Percentiles rank a stretch among this genome's conserved stretches.
Conservation (phyloP, 2,888 invertebrate species). For the Lithophane semibrunnea region DNA sequence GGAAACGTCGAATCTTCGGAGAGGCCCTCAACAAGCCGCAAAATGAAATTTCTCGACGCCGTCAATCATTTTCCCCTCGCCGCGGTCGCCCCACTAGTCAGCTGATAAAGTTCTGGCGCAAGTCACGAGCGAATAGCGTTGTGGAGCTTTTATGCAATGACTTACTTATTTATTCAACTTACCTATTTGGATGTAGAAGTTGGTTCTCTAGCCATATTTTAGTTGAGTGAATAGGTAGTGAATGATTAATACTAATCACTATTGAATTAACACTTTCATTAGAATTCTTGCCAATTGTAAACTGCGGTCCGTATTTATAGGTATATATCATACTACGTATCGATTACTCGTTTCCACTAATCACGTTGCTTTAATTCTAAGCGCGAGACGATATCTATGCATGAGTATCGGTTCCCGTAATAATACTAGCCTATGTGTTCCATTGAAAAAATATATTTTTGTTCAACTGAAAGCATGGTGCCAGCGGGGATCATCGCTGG, state of each 20-base stretch:
- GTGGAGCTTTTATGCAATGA: not conserved
- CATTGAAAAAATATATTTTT: not conserved
- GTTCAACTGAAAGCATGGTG: not conserved
- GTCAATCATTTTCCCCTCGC: slow-evolving; percentile 90
- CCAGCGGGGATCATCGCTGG: slow-evolving; percentile 22
- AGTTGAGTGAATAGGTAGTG: not conserved
- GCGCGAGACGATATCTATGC: not conserved
- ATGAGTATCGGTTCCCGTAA: not conserved
- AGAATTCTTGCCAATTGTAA: not conserved
- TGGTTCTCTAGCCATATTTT: not conserved
- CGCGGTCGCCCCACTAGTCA: slow-evolving; percentile 73
- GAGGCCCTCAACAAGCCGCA: slow-evolving; percentile 88
- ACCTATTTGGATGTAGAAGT: not conserved
- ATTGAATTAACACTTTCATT: not conserved
- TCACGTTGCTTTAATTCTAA: not conserved
- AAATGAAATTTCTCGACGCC: slow-evolving; percentile 89
- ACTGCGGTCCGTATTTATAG: not conserved
- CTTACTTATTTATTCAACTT: not conserved
- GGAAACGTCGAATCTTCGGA: slow-evolving; percentile 81
- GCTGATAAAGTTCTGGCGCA: slow-evolving; percentile 68
- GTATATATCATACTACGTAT: too few relatives aligned
- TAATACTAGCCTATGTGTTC: not conserved
- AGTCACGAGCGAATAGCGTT: slow-evolving; percentile 54
- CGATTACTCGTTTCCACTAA: not conserved
- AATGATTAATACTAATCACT: not conserved